Conservation (phyloP, 2,113 vertebrate species). For the Chamaea fasciata region DNA sequence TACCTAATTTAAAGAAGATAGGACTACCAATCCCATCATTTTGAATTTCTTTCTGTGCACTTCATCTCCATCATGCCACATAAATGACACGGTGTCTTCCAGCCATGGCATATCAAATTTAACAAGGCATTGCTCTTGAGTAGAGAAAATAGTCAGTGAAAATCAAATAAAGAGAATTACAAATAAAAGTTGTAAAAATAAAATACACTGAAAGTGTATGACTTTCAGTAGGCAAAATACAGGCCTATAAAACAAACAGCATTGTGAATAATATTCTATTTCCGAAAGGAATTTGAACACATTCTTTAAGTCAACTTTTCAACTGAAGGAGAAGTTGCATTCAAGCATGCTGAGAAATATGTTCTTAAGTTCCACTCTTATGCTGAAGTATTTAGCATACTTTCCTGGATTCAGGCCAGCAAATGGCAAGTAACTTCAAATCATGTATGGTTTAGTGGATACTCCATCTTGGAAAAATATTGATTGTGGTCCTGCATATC, state of each 20-base stretch:
- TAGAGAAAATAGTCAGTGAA: neutral
- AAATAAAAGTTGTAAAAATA: neutral
- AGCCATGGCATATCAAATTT: constrained; percentile 74
- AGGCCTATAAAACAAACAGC: neutral
- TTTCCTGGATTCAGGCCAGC: neutral
- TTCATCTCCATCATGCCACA: constrained; percentile 77
- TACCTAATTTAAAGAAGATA: constrained; percentile 59
- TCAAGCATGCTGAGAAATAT: neutral
- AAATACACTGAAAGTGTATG: neutral
- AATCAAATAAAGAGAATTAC: neutral
- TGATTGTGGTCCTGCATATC: neutral
- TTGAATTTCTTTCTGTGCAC: constrained; percentile 66
- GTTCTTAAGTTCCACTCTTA: neutral
- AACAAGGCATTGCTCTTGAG: constrained; percentile 55
- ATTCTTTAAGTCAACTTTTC: neutral
- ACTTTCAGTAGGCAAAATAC: neutral
- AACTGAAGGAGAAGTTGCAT: neutral
- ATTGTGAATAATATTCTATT: neutral
- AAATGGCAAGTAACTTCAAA: neutral
- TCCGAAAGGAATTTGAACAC: neutral
- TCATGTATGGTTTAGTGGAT: neutral
- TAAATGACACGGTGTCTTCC: constrained; percentile 68
- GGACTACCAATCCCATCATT: constrained; percentile 56
- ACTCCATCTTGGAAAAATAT: neutral
- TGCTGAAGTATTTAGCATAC: neutral